A percentile compares a stretch with the other conserved stretches of the same genome.
Evolutionary conservation across 1,140 invertebrate species (phyloP).

Genomic region (Epicauta chinensis): DNA sequence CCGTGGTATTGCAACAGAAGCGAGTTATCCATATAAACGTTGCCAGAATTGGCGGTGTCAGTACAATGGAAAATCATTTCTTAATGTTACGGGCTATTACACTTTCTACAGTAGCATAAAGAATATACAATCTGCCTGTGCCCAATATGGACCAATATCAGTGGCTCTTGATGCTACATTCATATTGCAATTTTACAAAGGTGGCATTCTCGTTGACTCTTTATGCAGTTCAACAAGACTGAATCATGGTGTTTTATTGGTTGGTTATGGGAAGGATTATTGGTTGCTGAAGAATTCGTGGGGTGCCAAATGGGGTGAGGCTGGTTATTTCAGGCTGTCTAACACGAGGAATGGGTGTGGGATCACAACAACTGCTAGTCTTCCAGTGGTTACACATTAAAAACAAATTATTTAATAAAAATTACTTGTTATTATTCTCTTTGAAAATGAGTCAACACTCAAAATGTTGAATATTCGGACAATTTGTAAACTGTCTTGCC

Average conservation of each 20-base stretch:
- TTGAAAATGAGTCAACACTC: no score
- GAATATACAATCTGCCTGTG: constrained; percentile 62
- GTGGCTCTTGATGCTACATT: constrained; percentile 81
- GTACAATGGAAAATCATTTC: constrained; percentile 41
- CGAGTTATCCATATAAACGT: constrained; percentile 1
- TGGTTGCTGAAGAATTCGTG: constrained; percentile 27
- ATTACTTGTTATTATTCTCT: no score
- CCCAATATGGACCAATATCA: constrained; percentile 77
- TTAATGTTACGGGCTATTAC: constrained; percentile 36
- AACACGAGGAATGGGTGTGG: constrained; percentile 62
- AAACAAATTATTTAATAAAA: no score
- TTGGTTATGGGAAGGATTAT: constrained; percentile 21
- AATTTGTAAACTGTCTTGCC: no score
- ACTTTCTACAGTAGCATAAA: constrained; percentile 52
- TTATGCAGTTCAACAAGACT: background rate
- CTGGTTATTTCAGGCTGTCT: constrained; percentile 41
- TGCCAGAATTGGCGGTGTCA: background rate
- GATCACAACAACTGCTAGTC: constrained; percentile 51
- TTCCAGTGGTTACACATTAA: constrained; percentile 36
- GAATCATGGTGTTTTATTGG: constrained; percentile 22
- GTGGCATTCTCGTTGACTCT: constrained; percentile 12
- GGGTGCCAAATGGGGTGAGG: constrained; percentile 21
- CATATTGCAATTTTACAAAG: constrained; percentile 15
- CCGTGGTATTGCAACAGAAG: background rate
- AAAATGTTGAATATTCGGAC: no score